Conservation (phyloP, 2,113 vertebrate species). For the Caranx melampygus region DNA sequence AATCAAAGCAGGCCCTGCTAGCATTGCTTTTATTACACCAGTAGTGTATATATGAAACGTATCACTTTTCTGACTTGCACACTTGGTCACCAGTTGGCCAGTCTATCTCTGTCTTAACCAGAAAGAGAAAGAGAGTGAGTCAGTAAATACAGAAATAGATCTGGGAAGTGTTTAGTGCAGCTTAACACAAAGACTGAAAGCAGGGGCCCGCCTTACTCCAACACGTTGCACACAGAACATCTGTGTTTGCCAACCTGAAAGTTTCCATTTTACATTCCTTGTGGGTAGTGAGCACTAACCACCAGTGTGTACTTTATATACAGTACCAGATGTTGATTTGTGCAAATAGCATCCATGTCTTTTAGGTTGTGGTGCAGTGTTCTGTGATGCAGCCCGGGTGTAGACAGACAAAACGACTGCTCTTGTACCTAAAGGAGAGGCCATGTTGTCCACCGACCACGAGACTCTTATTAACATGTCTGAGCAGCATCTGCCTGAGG, state of each 20-base stretch:
- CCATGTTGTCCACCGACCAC: constrained; percentile 29
- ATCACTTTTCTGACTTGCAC: neutral
- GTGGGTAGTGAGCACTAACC: constrained; percentile 15
- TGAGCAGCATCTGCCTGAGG: constrained; percentile 32
- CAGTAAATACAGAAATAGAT: neutral
- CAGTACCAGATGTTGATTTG: constrained; percentile 37
- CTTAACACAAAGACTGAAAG: neutral
- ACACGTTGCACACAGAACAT: constrained; percentile 24
- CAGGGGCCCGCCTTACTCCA: neutral
- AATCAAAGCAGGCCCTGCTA: no score
- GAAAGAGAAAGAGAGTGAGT: constrained; percentile 1
- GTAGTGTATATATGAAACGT: no score
- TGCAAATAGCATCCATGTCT: constrained; percentile 35
- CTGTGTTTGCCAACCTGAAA: constrained; percentile 38
- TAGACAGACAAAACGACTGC: constrained; percentile 5
- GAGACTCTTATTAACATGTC: constrained; percentile 36
- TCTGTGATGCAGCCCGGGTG: neutral
- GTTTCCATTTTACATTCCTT: constrained; percentile 22
- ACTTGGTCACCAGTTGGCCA: no score
- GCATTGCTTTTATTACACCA: no score
- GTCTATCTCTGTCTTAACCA: neutral
- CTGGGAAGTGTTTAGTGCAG: neutral
- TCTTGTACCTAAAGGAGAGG: constrained; percentile 8
- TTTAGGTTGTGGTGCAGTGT: constrained; percentile 18
- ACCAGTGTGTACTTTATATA: neutral